Base-by-base conservation (phyloP, 1,140 invertebrate genomes). In the Steinernema khuongi region DNA sequence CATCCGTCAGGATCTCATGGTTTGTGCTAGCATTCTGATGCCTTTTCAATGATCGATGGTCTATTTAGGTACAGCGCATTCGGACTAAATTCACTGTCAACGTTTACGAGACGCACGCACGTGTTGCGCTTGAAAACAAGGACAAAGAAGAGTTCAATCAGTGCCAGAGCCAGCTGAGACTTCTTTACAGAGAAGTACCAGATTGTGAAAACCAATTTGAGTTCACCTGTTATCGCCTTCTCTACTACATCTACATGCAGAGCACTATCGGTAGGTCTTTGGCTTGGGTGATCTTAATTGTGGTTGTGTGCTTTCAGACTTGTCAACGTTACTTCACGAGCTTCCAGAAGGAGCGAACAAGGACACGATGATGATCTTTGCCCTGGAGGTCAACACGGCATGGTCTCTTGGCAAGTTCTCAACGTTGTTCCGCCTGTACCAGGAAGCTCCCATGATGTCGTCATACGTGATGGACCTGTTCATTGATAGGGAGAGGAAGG, bases 121-220 rank as follows among this genome's bases (percentile, higher is more conserved):
- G 94, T 72, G 94, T 98, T 84, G 95, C 95, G 69, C 88, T 98
- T 84, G 95, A 98, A 86, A 96, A 94, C 87, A 92, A 93, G 50
- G 96, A 99, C 85, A 94, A 96, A 86, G 94, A 96, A 86, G 96
- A 98, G 86, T 98, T 97, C 85, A 98, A 98, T 88, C 96, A 98
- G 85, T 98, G 96, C 86, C 96, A 98, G 87, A 96, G 94, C 41
- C 96, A 98, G 87, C 87, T 99, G 30, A 93, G 93, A 88, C 91
- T 93, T 88, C 88, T 99, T 11, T 97, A 96, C 86, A 85, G 89
- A 72, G 91, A 92, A 83, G 77, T 84, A 41, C 86, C 89, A 77
- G 85, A 91, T 30, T 91, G 90, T 70, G 90, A 90, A 28, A 91
- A 94, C 87, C 87, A 88, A 67, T 89, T 91, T 74, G 96, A 99